Percentiles rank a stretch among this genome's conserved stretches.
These are phyloP conservation scores for Apostichopus californicus DNA, from an alignment of 35 echinoderm and acorn worm genomes.

Conservation along the genomic window DNA sequence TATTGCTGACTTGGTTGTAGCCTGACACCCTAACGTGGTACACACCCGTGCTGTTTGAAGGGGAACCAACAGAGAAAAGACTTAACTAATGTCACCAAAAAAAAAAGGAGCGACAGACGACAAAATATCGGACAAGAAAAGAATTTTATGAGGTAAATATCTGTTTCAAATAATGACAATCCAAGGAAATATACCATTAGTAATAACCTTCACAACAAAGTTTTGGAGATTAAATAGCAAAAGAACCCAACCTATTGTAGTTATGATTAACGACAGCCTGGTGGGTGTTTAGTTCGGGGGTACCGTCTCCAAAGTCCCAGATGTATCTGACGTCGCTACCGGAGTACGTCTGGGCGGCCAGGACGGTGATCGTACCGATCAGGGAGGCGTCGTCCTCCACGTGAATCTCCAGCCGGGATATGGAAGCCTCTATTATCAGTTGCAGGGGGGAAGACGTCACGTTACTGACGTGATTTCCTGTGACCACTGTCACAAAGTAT, in stretches of 20 bases:
- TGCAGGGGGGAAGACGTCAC: conserved; percentile 69
- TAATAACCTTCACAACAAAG: too few species aligned
- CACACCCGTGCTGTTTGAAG: conserved; percentile 68
- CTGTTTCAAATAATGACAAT: too few species aligned
- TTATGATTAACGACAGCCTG: conserved; percentile 32
- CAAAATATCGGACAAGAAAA: too few species aligned
- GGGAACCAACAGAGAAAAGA: too few species aligned
- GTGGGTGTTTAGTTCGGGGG: not conserved
- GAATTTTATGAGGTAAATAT: too few species aligned
- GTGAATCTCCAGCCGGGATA: conserved; percentile 49
- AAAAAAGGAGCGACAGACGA: too few species aligned
- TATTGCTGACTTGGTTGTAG: conserved; percentile 68
- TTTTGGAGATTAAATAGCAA: too few species aligned
- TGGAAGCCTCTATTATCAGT: conserved; percentile 61
- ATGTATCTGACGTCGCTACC: conserved; percentile 74
- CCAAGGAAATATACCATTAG: too few species aligned
- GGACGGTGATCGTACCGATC: conserved; percentile 33
- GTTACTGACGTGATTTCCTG: conserved; percentile 68
- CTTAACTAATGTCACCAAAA: too few species aligned
- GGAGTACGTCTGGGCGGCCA: conserved; percentile 40
- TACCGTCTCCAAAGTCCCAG: conserved; percentile 89
- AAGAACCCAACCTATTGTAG: conserved; percentile 68
- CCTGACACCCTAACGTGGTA: conserved; percentile 63
- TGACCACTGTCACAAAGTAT: conserved; percentile 78
- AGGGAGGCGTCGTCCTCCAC: conserved; percentile 10